These are phyloP conservation scores for Heterodera filipjevi DNA, from an alignment of 2,888 invertebrate genomes.

Conservation along the genomic window DNA sequence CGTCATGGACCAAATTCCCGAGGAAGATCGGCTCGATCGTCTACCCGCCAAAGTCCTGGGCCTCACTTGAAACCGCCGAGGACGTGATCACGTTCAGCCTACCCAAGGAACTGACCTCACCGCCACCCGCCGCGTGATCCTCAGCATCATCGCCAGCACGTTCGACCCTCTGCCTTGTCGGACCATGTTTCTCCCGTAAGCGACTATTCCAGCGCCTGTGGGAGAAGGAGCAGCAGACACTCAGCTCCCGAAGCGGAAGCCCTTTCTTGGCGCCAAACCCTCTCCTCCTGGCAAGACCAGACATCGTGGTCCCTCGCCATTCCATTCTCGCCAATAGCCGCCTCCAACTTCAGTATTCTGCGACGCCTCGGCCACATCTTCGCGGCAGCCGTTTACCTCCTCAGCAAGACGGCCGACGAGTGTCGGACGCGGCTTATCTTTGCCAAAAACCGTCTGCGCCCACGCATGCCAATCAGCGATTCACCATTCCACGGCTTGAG, in stretches of 20 bases:
- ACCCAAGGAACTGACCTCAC: background rate
- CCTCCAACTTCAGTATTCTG: slow-evolving; percentile 37
- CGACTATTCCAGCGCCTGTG: slow-evolving; percentile 35
- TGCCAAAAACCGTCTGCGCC: too few relatives aligned
- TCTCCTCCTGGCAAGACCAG: background rate
- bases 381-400: slow-evolving; percentile 33
- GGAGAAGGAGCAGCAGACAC: too few relatives aligned
- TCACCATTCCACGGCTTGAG: too few relatives aligned
- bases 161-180: slow-evolving; percentile 39
- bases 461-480: too few relatives aligned
- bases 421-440: too few relatives aligned
- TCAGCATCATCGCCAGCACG: slow-evolving; percentile 24
- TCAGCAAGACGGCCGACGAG: slow-evolving; percentile 1
- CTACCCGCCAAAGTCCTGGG: background rate
- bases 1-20: slow-evolving; percentile 12
- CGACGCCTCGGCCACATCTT: slow-evolving; percentile 39
- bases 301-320: too few relatives aligned
- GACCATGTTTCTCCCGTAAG: slow-evolving; percentile 32
- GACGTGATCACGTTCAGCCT: background rate
- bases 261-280: slow-evolving; percentile 15
- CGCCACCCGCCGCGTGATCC: slow-evolving; percentile 27
- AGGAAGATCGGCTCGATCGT: slow-evolving; percentile 7
- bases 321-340: background rate
- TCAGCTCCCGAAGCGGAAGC: background rate
- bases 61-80: background rate